Evolutionary conservation across 2,888 invertebrate genomes (phyloP).

Genomic region (Palloptera scutellata): DNA sequence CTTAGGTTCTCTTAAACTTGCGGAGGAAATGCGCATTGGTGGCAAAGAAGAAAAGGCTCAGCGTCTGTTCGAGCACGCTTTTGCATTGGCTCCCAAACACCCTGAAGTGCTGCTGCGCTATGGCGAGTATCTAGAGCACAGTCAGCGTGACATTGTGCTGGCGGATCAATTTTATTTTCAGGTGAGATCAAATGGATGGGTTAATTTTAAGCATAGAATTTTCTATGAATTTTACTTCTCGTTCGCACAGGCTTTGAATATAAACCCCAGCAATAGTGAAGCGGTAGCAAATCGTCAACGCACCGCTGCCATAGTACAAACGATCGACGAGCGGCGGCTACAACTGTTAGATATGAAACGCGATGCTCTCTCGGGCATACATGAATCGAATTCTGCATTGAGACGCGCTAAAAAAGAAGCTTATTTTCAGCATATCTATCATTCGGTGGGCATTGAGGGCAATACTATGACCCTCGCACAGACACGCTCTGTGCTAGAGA

Average conservation of each 20-base stretch:
- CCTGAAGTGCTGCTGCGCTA: conserved; percentile 91
- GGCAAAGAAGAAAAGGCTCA: conserved; percentile 88
- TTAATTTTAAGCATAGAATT: too few relatives aligned
- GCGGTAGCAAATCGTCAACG: conserved; percentile 83
- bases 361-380: conserved; percentile 81
- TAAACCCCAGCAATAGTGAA: conserved; percentile 82
- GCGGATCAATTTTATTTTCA: conserved; percentile 92
- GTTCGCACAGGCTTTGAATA: conserved; percentile 72
- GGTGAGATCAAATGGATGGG: conserved; percentile 65
- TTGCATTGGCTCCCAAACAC: conserved; percentile 89
- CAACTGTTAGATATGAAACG: conserved; percentile 81
- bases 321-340: conserved; percentile 75
- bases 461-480: conserved; percentile 95
- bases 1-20: conserved; percentile 82
- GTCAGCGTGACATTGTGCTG: conserved; percentile 81
- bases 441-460: conserved; percentile 96
- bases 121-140: conserved; percentile 91
- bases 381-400: conserved; percentile 80
- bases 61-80: conserved; percentile 88
- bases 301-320: conserved; percentile 88
- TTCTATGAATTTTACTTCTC: neutral
- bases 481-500: conserved; percentile 90
- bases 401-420: conserved; percentile 92
- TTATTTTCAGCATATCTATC: conserved; percentile 95
- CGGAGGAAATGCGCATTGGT: conserved; percentile 81